phyloP scores from a whole-genome alignment of 2,888 invertebrate species.

The Eupithecia subumbrata region DNA sequence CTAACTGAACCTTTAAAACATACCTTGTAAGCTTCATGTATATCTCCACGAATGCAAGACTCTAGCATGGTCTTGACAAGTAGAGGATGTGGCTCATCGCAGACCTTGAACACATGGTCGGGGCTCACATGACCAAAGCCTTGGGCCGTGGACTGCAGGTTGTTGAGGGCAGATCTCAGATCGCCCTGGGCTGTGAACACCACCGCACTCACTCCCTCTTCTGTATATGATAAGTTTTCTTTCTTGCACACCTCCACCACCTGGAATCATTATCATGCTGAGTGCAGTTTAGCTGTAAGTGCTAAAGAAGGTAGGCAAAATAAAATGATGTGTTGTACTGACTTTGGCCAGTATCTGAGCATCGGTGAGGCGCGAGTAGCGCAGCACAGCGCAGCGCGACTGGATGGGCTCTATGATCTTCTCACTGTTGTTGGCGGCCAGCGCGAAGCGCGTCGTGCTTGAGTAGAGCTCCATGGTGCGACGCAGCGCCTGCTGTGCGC shows the following conservation, averaged over 20 bases:
- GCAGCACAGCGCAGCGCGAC: constrained; percentile 97
- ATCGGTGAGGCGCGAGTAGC: constrained; percentile 95
- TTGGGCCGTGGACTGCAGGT: constrained; percentile 95
- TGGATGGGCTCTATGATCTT: constrained; percentile 99
- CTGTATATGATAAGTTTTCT: constrained; percentile 88
- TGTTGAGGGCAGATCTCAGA: constrained; percentile 98
- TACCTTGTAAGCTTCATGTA: constrained; percentile 92
- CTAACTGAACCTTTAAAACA: not conserved
- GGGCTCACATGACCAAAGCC: constrained; percentile 94
- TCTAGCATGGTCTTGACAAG: constrained; percentile 95
- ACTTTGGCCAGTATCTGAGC: constrained; percentile 94
- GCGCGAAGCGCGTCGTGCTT: constrained; percentile 97
- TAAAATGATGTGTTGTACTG: constrained; percentile 23
- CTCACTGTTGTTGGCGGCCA: constrained; percentile 99
- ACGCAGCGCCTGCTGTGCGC: constrained; percentile 98
- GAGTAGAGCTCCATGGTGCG: constrained; percentile 99
- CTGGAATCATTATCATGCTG: constrained; percentile 46
- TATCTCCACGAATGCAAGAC: constrained; percentile 90
- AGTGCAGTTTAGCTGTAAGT: not conserved
- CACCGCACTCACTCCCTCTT: constrained; percentile 97
- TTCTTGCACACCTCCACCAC: constrained; percentile 74
- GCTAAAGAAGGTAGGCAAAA: not conserved
- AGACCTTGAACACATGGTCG: constrained; percentile 98
- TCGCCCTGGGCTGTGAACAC: constrained; percentile 99
- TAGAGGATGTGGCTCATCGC: constrained; percentile 99